phyloP scores from a whole-genome alignment of 2,888 invertebrate species.

The Oxystoma pomonae region DNA sequence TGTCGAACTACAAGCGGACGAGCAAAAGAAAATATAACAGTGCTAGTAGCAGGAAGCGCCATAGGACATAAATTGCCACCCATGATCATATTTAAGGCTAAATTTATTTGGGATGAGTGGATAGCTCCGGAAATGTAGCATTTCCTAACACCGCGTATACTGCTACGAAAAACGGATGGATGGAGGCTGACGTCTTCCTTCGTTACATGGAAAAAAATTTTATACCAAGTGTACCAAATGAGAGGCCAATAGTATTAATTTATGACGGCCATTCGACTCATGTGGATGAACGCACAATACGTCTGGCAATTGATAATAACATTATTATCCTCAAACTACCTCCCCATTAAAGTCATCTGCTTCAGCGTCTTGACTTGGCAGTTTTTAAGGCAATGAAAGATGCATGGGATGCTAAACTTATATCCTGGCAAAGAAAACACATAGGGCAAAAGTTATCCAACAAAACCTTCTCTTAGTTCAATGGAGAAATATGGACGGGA shows the following conservation, averaged over 20 bases:
- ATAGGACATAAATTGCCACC: conserved; percentile 36
- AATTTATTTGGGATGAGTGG: conserved; percentile 41
- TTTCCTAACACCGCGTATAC: conserved; percentile 34
- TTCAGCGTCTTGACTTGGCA: conserved; percentile 19
- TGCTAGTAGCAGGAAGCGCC: conserved; percentile 30
- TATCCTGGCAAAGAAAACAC: conserved; percentile 16
- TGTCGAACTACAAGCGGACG: conserved; percentile 22
- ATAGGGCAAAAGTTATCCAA: conserved; percentile 17
- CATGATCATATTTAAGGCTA: conserved; percentile 38
- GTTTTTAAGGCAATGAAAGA: conserved; percentile 21
- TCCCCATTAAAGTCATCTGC: conserved; percentile 18
- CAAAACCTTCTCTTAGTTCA: conserved; percentile 11
- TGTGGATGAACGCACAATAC: conserved; percentile 3
- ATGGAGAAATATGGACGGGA: conserved; percentile 15
- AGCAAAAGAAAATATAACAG: conserved; percentile 36
- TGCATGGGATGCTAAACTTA: conserved; percentile 15
- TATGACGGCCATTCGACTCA: conserved; percentile 19
- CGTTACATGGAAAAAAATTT: conserved; percentile 26
- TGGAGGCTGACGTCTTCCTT: conserved; percentile 25
- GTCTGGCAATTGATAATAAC: conserved; percentile 3
- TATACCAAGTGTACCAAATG: conserved; percentile 5
- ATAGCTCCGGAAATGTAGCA: conserved; percentile 26
- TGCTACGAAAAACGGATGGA: conserved; percentile 39
- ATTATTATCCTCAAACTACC: conserved; percentile 20
- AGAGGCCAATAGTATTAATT: conserved; percentile 24